Percentiles rank a stretch among this genome's conserved stretches.
Evolutionary conservation across 2,113 vertebrate species (phyloP).

Genomic region (Sceloporus tristichus): DNA sequence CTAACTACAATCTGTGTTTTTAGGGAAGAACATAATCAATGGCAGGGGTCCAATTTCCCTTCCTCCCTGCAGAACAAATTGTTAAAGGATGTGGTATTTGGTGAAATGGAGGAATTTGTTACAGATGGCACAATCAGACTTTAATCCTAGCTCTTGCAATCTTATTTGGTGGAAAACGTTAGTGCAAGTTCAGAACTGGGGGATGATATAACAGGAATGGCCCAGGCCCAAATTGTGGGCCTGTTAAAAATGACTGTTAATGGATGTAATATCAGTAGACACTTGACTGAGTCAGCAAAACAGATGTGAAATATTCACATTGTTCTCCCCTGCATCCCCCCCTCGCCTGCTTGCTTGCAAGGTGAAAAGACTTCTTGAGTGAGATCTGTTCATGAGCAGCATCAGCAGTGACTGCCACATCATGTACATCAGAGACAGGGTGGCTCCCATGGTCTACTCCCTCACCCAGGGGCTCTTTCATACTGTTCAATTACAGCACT

Average conservation of each 20-base stretch:
- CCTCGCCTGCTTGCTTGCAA: not conserved
- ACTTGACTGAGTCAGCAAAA: slow-evolving; percentile 19
- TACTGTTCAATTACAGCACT: no score
- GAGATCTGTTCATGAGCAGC: slow-evolving; percentile 39
- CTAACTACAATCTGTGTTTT: slow-evolving; percentile 24
- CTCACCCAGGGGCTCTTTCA: no score
- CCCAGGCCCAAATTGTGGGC: not conserved
- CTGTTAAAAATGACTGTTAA: slow-evolving; percentile 1
- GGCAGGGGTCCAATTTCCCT: slow-evolving; percentile 6
- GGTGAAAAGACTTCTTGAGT: slow-evolving; percentile 18
- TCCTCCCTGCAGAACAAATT: slow-evolving; percentile 23
- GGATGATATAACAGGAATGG: not conserved
- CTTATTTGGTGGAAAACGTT: slow-evolving; percentile 16
- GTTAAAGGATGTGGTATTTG: slow-evolving; percentile 6
- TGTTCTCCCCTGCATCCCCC: slow-evolving; percentile 12
- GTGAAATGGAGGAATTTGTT: slow-evolving; percentile 31
- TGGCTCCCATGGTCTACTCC: not conserved
- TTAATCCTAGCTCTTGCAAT: slow-evolving; percentile 25
- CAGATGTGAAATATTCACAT: not conserved
- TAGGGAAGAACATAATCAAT: slow-evolving; percentile 17
- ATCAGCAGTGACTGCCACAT: slow-evolving; percentile 21
- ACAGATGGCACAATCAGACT: slow-evolving; percentile 26
- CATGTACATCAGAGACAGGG: not conserved
- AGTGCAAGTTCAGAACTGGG: slow-evolving; percentile 20
- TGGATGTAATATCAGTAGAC: slow-evolving; percentile 17